Conservation (phyloP, 2,113 vertebrate genomes). For the Amphiprion percula region DNA sequence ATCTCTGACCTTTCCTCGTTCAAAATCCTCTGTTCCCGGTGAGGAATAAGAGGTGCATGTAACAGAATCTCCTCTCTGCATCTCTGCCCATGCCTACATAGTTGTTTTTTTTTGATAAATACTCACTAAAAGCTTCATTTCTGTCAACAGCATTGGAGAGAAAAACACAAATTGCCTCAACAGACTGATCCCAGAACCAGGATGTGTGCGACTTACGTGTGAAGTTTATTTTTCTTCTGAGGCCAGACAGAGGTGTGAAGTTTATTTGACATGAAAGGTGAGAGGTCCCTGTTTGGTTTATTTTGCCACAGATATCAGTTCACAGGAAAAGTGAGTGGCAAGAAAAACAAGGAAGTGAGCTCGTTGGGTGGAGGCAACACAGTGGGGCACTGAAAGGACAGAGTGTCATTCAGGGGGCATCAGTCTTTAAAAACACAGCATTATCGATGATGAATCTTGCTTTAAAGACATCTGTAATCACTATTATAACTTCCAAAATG, state of each 20-base stretch:
- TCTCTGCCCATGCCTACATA: background rate
- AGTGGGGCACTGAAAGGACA: slow-evolving; percentile 68
- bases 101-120: background rate
- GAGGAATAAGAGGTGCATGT: slow-evolving; percentile 8
- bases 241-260: slow-evolving; percentile 49
- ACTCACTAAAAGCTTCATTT: background rate
- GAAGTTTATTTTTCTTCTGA: slow-evolving; percentile 71
- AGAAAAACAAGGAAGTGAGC: slow-evolving; percentile 78
- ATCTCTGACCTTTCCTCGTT: slow-evolving; percentile 47
- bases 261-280: slow-evolving; percentile 79
- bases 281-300: slow-evolving; percentile 75
- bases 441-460: background rate
- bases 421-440: background rate
- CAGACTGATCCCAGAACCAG: slow-evolving; percentile 2
- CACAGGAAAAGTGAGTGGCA: slow-evolving; percentile 72
- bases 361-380: slow-evolving; percentile 63
- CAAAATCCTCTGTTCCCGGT: slow-evolving; percentile 45
- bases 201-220: slow-evolving; percentile 34
- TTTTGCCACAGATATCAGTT: slow-evolving; percentile 75
- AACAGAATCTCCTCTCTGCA: background rate
- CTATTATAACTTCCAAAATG: background rate
- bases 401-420: slow-evolving; percentile 60
- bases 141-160: background rate
- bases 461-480: background rate
- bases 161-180: background rate